Percentiles rank a stretch among this genome's conserved stretches.
Evolutionary conservation across 2,113 vertebrate species (phyloP).

Genomic region (Uria aalge): DNA sequence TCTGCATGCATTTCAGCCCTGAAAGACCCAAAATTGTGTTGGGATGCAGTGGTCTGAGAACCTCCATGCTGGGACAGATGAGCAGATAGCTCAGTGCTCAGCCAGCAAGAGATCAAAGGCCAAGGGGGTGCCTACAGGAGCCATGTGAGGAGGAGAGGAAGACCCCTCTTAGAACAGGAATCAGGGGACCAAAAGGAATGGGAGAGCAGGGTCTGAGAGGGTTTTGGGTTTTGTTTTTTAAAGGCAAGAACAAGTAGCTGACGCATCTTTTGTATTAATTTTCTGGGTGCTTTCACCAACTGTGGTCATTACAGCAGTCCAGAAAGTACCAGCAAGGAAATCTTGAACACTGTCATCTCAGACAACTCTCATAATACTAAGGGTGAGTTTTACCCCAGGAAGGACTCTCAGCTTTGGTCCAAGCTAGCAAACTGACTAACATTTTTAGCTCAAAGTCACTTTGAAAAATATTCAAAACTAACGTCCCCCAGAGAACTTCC

Average conservation of each 20-base stretch:
- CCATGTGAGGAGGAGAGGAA: neutral
- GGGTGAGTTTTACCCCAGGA: neutral
- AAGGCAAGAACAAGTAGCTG: neutral
- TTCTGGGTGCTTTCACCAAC: neutral
- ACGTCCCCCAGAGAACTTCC: neutral
- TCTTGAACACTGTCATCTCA: neutral
- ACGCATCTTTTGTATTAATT: neutral
- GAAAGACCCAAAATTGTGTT: neutral
- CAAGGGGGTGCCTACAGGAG: neutral
- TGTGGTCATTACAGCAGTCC: neutral
- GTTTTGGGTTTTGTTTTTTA: neutral
- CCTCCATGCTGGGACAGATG: neutral
- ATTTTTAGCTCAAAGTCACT: neutral
- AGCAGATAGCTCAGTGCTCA: neutral
- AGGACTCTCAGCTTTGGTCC: neutral
- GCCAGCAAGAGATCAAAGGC: neutral
- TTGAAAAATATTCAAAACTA: neutral
- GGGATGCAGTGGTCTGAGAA: neutral
- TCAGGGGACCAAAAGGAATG: neutral
- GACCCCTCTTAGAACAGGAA: neutral
- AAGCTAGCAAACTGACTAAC: neutral
- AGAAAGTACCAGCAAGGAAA: neutral
- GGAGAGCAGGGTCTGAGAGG: neutral
- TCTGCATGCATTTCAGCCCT: neutral
- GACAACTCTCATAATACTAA: neutral